phyloP scores from a whole-genome alignment of 2,113 vertebrate genomes.

The Naja naja region DNA sequence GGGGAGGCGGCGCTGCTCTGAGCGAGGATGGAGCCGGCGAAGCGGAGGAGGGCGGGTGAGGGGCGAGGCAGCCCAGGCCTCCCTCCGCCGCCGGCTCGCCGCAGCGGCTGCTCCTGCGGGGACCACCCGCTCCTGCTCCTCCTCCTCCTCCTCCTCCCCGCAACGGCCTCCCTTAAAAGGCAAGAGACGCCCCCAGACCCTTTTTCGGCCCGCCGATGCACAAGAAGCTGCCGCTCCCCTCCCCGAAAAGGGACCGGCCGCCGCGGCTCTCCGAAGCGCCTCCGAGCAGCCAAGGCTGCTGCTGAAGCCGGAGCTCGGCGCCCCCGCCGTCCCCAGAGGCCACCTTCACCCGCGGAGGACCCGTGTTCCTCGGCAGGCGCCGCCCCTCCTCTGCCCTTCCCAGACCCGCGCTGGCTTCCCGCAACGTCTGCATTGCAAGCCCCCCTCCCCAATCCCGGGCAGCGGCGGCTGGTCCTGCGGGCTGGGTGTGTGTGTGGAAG shows the following conservation, averaged over 20 bases:
- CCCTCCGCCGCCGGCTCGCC: background rate
- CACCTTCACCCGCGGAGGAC: background rate
- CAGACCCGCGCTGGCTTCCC: no score
- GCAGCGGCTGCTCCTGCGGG: background rate
- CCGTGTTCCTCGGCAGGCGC: background rate
- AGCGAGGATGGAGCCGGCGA: background rate
- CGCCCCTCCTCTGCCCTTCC: background rate
- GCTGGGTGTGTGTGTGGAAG: no score
- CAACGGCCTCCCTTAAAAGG: constrained; percentile 17
- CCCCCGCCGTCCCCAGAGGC: background rate
- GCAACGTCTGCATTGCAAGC: no score
- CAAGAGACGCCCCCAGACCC: background rate
- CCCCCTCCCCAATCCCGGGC: no score
- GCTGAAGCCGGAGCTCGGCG: no score
- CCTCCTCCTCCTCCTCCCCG: background rate
- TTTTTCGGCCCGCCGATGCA: constrained; percentile 30
- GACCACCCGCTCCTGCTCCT: background rate
- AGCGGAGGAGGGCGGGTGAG: background rate
- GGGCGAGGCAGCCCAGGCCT: background rate
- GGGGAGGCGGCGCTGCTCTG: background rate
- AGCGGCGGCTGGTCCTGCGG: no score
- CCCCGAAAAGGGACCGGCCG: background rate
- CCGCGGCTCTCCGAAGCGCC: background rate
- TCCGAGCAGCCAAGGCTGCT: background rate
- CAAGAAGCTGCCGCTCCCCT: background rate